Base-by-base conservation (phyloP, 2,113 vertebrate species). In the Spea bombifrons region DNA sequence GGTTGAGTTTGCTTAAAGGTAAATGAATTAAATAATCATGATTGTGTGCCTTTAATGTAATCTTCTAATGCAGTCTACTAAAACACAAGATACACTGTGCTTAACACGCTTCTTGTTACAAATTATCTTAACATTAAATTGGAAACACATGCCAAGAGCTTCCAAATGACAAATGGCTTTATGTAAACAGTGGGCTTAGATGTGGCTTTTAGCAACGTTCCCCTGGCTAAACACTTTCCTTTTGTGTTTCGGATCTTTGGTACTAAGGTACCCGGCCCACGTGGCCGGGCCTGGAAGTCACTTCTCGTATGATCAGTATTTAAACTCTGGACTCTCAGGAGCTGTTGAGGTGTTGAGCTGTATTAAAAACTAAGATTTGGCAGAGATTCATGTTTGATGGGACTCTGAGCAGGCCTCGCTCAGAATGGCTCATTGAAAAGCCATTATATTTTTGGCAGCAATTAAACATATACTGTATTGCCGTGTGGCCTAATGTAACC, bases 271-370 rank as follows among this genome's bases (percentile, higher is more conserved):
- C 67, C 76, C 64, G 76, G 57, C 76, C 64, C 67, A 16, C 44
- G 46, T 71, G 76, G 67, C 76, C 57, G 5, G 48, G 3, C 75
- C 30, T 48, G 50, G 59, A 61, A 72, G 59, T 49, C 76, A 46
- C 48, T 72, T 53, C 47, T 72, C 43, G n/a, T 71, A 53, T 43
- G 46, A 78, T 72, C 76, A 59, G 46, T 66, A 66, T 75, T 75
- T 66, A 74, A 49, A 66, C 73, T 75, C 45, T 74, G 64, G 74
- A 63, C 49, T 67, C 46, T n/a, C 66, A 66, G 12, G 53, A 76
- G 68, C 66, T 59, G 67, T 68, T 67, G 50, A 76, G 69, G 66
- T 68, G 52, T 76, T 76, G n/a, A 76, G 50, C 75, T 68, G 75
- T 68, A 61, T 76, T 68, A 48, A 76, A 59, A 50, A 47, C 13